Evolutionary conservation across 1,140 invertebrate genomes (phyloP).

Genomic region (Rhopalosiphum padi): DNA sequence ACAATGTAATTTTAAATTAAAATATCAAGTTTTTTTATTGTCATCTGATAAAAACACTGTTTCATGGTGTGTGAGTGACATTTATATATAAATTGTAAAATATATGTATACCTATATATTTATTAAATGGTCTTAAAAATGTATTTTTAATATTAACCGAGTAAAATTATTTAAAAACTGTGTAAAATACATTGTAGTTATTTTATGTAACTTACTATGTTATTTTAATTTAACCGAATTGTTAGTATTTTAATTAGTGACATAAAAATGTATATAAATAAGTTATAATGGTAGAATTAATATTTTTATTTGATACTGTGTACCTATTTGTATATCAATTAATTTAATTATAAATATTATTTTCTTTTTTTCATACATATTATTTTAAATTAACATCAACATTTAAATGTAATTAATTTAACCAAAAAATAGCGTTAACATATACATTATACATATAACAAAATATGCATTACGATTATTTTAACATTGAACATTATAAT

Average conservation of each 20-base stretch:
- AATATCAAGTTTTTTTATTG: background rate
- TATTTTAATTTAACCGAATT: background rate
- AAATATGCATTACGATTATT: background rate
- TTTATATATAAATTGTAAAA: background rate
- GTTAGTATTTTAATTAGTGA: background rate
- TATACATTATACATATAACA: background rate
- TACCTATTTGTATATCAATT: background rate
- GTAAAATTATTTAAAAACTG: background rate
- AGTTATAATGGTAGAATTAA: background rate
- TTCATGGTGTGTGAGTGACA: background rate
- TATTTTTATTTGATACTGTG: background rate
- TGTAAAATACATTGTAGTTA: background rate
- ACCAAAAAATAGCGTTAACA: background rate
- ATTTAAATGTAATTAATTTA: background rate
- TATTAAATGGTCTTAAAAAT: background rate
- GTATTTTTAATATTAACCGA: background rate
- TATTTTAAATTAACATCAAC: background rate
- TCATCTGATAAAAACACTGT: background rate
- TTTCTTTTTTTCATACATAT: background rate
- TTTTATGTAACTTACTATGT: background rate
- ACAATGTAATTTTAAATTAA: background rate
- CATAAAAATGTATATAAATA: background rate
- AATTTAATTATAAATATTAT: background rate
- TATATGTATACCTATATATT: background rate
- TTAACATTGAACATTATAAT: background rate